Base-by-base conservation (phyloP, 2,888 invertebrate genomes). In the Pardosa pseudoannulata region DNA sequence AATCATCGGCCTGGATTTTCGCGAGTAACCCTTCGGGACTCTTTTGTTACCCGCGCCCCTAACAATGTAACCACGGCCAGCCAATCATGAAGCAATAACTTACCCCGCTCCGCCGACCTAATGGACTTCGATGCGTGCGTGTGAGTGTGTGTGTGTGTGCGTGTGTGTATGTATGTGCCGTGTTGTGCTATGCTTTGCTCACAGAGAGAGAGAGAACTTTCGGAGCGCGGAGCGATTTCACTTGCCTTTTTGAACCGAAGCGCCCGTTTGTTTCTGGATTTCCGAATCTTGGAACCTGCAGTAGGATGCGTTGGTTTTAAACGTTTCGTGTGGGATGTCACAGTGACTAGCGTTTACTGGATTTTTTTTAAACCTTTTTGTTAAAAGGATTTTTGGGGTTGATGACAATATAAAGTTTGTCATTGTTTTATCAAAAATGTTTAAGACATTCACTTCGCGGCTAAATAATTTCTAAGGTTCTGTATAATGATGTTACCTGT, bases 61-160 rank as follows among this genome's bases (percentile, higher is more conserved):
- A 86, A 86, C 85, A 86, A 86, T 86, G 85, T 86, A 86, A 86
- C 85, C 79, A 75, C 79, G 85, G 70, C 56, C 85, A 79, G 85
- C 85, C 85, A 86, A 86, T 86, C 85, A 86, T 86, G 79, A 70
- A 86, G 85, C 85, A 79, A 86, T 86, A 86, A 86, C 85, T 86
- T 86, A 86, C 74, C 83, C 76, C 68, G 83, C 79, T 79, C 74
- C 78, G 73, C n/a, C 85, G 85, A 74, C 83, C 79, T 86, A 86
- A 86, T 86, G 85, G 85, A 79, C 85, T 86, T 50, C 78, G 74
- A 56, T 75, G 78, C 78, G 72, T 11, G 19, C 56, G 46, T 16
- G 9, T 7, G 9, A 36, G 5, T 36, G 36, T 36, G 36, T 36
- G 16, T 46, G 41, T 46, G 6, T 46, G 41, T 16, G 6, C 16